Evolutionary conservation across 2,888 invertebrate species (phyloP).

Genomic region (Chamaedrilus cognettii): DNA sequence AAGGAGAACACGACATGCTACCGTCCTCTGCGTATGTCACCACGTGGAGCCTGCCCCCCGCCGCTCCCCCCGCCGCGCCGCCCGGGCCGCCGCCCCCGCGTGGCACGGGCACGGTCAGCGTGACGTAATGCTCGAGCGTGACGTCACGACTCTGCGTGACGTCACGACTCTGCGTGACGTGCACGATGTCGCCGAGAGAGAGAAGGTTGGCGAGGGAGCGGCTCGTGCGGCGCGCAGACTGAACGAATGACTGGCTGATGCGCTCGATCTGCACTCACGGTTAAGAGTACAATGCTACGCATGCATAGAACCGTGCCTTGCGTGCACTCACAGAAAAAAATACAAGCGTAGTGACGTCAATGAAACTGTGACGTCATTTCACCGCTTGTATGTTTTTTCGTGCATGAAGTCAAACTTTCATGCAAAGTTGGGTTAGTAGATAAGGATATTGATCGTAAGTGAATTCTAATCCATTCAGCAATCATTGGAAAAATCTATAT

Average conservation of each 20-base stretch:
- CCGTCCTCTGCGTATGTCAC: conserved; percentile 51
- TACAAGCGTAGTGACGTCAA: no score
- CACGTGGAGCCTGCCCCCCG: conserved; percentile 46
- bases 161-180: conserved; percentile 34
- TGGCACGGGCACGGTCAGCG: conserved; percentile 52
- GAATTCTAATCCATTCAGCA: no score
- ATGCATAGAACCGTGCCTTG: not conserved
- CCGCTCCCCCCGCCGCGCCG: no score
- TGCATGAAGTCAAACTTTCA: no score
- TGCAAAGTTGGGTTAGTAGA: no score
- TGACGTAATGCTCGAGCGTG: no score
- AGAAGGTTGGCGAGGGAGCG: conserved; percentile 44
- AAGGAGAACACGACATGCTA: conserved; percentile 51
- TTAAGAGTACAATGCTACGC: not conserved
- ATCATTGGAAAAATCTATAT: no score
- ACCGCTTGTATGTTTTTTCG: no score
- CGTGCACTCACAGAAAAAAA: no score
- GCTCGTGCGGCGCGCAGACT: conserved; percentile 28
- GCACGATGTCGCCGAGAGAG: conserved; percentile 49
- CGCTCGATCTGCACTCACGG: conserved; percentile 32
- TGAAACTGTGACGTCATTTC: no score
- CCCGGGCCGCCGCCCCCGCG: no score
- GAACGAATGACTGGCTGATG: conserved; percentile 29
- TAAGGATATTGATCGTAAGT: no score
- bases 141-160: conserved; percentile 37